Conservation (phyloP, 2,113 vertebrate genomes). For the Proterorhinus semilunaris region DNA sequence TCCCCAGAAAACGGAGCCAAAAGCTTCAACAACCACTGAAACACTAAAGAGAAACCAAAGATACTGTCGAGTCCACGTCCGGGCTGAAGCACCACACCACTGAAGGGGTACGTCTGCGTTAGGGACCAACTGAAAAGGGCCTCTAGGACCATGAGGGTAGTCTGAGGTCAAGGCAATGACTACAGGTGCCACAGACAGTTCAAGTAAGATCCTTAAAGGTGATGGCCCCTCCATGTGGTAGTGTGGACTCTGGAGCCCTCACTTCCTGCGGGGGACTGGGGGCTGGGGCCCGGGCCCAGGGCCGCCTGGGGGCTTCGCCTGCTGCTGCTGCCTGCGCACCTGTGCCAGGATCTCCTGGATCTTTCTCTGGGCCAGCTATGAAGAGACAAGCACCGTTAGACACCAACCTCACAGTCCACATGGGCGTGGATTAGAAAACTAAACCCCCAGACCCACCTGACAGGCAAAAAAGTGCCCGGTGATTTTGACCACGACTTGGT, state of each 20-base stretch:
- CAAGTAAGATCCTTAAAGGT: slow-evolving; percentile 53
- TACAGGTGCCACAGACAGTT: slow-evolving; percentile 32
- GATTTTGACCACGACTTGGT: slow-evolving; percentile 98
- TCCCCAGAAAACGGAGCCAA: slow-evolving; percentile 81
- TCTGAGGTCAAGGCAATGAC: slow-evolving; percentile 70
- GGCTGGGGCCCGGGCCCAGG: slow-evolving; percentile 74
- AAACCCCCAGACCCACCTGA: slow-evolving; percentile 78
- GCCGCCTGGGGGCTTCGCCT: slow-evolving; percentile 75
- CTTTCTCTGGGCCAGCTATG: slow-evolving; percentile 95
- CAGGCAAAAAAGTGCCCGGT: slow-evolving; percentile 99
- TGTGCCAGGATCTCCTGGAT: slow-evolving; percentile 98
- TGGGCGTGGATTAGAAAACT: neutral
- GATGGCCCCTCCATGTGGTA: slow-evolving; percentile 47
- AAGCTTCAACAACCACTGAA: slow-evolving; percentile 86
- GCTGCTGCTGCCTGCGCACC: slow-evolving; percentile 92
- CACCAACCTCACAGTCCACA: neutral
- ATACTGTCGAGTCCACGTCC: slow-evolving; percentile 76
- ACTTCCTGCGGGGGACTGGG: slow-evolving; percentile 87
- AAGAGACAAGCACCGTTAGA: neutral
- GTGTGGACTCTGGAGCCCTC: slow-evolving; percentile 62
- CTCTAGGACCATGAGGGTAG: slow-evolving; percentile 52
- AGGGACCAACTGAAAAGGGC: slow-evolving; percentile 36
- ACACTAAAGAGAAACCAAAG: slow-evolving; percentile 71
- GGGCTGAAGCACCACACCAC: slow-evolving; percentile 86
- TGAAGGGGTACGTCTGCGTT: slow-evolving; percentile 70